phyloP scores from a whole-genome alignment of 2,797 vertebrate genomes.

The Eutrigla gurnardus region DNA sequence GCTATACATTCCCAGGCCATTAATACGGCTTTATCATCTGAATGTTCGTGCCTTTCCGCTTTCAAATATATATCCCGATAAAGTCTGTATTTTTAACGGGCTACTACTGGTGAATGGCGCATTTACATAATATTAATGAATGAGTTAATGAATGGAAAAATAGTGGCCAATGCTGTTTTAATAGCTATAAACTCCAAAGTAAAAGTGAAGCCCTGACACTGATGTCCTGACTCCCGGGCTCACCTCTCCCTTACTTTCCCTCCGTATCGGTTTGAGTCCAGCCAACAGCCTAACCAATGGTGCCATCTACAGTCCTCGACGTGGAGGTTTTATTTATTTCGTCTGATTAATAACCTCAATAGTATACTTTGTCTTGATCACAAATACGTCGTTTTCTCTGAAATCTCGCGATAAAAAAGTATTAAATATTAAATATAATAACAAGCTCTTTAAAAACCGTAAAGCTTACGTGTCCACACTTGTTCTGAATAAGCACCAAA shows the following conservation, averaged over 20 bases:
- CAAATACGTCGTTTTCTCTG: background rate
- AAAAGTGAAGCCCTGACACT: background rate
- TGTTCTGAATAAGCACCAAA: background rate
- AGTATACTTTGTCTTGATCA: background rate
- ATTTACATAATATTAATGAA: background rate
- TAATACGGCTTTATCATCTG: background rate
- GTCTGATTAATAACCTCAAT: background rate
- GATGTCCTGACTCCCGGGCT: background rate
- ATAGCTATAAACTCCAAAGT: background rate
- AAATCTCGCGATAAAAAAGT: too few relatives aligned
- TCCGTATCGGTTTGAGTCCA: background rate
- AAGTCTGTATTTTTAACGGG: background rate
- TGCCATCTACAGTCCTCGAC: conserved; percentile 79
- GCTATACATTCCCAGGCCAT: background rate
- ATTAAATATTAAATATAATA: background rate
- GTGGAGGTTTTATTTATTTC: background rate
- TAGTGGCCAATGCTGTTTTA: background rate
- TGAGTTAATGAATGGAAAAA: background rate
- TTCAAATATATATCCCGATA: background rate
- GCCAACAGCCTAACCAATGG: conserved; percentile 60
- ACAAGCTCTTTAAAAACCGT: background rate
- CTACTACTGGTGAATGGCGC: background rate
- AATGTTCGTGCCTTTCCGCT: background rate
- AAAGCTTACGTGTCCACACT: background rate
- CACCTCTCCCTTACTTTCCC: background rate